Percentiles rank a stretch among this genome's conserved stretches.
Conservation (phyloP, 2,113 vertebrate species). For the Passerina amoena region DNA sequence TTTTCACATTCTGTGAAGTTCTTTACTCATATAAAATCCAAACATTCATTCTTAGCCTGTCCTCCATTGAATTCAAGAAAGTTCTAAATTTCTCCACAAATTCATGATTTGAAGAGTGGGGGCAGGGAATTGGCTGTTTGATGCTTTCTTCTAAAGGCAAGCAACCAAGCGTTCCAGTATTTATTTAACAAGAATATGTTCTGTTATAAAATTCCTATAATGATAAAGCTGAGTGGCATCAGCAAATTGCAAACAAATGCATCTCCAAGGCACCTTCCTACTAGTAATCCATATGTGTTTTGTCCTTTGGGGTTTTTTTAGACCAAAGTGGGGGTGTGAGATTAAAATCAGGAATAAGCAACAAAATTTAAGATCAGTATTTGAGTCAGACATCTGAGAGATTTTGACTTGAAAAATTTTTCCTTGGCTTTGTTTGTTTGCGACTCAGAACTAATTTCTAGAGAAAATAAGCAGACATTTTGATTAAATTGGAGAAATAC, state of each 20-base stretch:
- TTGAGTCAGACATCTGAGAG: background rate
- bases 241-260: background rate
- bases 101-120: background rate
- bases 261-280: background rate
- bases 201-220: background rate
- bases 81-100: background rate
- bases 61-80: background rate
- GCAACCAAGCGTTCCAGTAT: background rate
- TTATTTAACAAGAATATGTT: background rate
- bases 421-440: background rate
- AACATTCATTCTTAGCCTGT: background rate
- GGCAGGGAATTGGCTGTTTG: background rate
- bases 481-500: background rate
- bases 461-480: background rate
- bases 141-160: background rate
- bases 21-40: background rate
- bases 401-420: background rate
- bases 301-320: background rate
- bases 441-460: background rate
- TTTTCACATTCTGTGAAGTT: background rate
- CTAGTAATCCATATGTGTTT: background rate
- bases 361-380: background rate
- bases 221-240: background rate
- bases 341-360: background rate
- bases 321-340: background rate